Percentiles rank a stretch among this genome's conserved stretches.
phyloP scores from a whole-genome alignment of 2,888 invertebrate species.

The Lasioglossum oenotherae region DNA sequence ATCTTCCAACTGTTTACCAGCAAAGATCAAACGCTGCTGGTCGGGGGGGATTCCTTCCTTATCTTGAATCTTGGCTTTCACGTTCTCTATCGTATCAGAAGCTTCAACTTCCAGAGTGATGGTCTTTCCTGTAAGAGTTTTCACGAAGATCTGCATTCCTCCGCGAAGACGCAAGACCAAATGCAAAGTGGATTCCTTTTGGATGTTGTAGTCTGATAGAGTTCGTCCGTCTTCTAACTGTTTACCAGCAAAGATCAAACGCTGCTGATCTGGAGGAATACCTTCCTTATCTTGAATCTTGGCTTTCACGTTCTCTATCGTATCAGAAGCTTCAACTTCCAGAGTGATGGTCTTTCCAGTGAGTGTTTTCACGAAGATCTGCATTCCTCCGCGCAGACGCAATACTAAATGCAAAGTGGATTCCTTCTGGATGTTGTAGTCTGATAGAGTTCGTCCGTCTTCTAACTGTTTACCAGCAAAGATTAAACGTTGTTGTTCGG shows the following conservation, averaged over 20 bases:
- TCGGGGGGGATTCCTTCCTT: conserved; percentile 44
- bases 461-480: background rate
- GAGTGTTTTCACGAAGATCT: conserved; percentile 88
- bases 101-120: too few species aligned
- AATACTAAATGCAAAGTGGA: background rate
- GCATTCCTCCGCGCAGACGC: conserved; percentile 82
- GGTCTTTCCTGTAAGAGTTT: conserved; percentile 35
- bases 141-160: conserved; percentile 45
- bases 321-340: conserved; percentile 85
- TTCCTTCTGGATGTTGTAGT: background rate
- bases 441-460: background rate
- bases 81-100: too few species aligned
- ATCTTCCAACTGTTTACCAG: conserved; percentile 58
- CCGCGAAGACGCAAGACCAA: conserved; percentile 19
- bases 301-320: too few species aligned
- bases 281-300: conserved; percentile 81
- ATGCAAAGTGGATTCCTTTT: conserved; percentile 29
- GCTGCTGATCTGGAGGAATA: conserved; percentile 63
- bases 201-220: conserved; percentile 37
- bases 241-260: conserved; percentile 46
- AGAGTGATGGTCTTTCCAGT: conserved; percentile 87
- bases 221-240: conserved; percentile 37
- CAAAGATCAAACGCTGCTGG: conserved; percentile 48
- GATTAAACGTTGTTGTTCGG: background rate
- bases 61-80: conserved; percentile 22